Evolutionary conservation across 1,140 invertebrate species (phyloP), one percentile per base, ranked within the genome.

Genomic region (Magallana gigas): DNA sequence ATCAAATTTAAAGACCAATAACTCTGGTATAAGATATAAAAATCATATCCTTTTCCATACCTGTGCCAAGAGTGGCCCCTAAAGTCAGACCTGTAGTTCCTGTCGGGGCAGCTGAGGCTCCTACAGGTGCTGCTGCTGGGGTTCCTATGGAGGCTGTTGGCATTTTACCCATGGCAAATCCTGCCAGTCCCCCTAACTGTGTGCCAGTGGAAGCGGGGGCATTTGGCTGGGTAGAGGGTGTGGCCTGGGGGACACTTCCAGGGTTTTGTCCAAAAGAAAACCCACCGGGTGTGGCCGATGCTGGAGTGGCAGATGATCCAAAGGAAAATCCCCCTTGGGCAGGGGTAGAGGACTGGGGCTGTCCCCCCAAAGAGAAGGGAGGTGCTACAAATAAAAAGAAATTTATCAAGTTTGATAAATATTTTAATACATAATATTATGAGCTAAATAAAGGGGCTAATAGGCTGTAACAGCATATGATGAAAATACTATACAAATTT

Each of bases 201-300:
- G 80, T 11, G 0, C 83, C 83, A 76, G 83, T 56, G 71, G 83
- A 14, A 71, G 56, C 85, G 23, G 84, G 16, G 36, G 64, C 68
- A 23, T 68, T 82, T 56, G 68, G 23, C 76, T 81, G 60, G 23
- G 57, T 86, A 9, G 80, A 62, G 59, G 71, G 84, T n/a, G 56
- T 71, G 18, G n/a, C 16, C 57, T n/a, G 85, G 36, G 87, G 8
- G 2, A 85, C 8, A n/a, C 86, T 9, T 48, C 82, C 82, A n/a
- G n/a, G 14, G 23, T 85, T 58, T 12, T 11, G 62, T 57, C 91
- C 90, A 89, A 91, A 90, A 14, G 68, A 84, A 82, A 92, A 92
- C 7, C 92, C 91, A 57, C 87, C 83, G 81, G 83, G n/a, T n/a
- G 88, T n/a, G 14, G 76, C 80, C 12, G 85, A 11, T 5, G 23